Percentiles rank a stretch among this genome's conserved stretches.
Evolutionary conservation across 2,888 invertebrate genomes (phyloP).

Genomic region (Drosophila melanosoma): DNA sequence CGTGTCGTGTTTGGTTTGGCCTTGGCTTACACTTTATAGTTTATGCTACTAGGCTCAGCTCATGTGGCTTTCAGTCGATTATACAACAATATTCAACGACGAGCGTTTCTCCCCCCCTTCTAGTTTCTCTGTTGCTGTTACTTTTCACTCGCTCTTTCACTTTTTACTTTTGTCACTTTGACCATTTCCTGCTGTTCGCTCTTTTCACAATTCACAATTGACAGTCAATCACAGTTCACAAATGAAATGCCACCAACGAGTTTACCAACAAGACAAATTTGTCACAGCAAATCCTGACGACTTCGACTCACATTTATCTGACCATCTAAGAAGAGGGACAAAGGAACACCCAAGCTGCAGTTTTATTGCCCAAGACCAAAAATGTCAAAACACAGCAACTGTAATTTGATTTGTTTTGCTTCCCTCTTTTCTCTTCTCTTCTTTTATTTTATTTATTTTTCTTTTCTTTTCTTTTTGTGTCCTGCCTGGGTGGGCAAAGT

Average conservation of each 20-base stretch:
- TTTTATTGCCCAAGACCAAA: constrained; percentile 39
- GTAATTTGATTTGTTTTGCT: constrained; percentile 22
- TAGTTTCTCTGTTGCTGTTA: neutral
- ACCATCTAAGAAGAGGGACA: constrained; percentile 5
- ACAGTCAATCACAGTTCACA: constrained; percentile 1
- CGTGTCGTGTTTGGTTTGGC: constrained; percentile 53
- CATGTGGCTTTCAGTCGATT: constrained; percentile 40
- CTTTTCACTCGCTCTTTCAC: neutral
- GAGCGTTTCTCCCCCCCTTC: constrained; percentile 1
- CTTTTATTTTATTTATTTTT: too few species aligned
- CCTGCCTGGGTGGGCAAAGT: constrained; percentile 39
- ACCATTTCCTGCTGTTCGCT: constrained; percentile 41
- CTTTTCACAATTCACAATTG: constrained; percentile 10
- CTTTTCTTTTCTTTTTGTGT: neutral
- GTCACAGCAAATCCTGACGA: constrained; percentile 12
- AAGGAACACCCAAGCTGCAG: constrained; percentile 59
- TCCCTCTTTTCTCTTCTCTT: too few species aligned
- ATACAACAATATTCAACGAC: constrained; percentile 52
- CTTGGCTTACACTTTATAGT: constrained; percentile 48
- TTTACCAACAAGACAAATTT: constrained; percentile 23
- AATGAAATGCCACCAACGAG: constrained; percentile 7
- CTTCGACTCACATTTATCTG: neutral
- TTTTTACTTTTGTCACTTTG: constrained; percentile 3
- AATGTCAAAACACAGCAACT: constrained; percentile 43
- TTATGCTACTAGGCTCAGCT: constrained; percentile 26